Evolutionary conservation across 2,797 vertebrate genomes (phyloP).

Genomic region (Harpagifer antarcticus): DNA sequence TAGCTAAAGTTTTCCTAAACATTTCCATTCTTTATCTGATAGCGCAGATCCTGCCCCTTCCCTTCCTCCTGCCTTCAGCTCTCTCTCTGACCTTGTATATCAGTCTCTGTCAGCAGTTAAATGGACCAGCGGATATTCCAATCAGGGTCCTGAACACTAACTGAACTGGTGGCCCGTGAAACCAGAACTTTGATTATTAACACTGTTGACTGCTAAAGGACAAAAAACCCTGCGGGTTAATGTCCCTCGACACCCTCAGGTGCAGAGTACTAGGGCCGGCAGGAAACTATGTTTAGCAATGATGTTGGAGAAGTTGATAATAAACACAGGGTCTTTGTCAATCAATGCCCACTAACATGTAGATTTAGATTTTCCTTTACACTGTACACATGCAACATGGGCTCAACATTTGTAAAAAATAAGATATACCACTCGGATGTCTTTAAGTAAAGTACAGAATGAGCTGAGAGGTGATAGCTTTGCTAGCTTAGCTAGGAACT

Average conservation of each 20-base stretch:
- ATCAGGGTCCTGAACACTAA: slow-evolving; percentile 88
- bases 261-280: slow-evolving; percentile 14
- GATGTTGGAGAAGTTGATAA: slow-evolving; percentile 41
- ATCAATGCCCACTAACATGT: neutral
- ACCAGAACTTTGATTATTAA: slow-evolving; percentile 94
- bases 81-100: slow-evolving; percentile 81
- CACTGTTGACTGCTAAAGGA: slow-evolving; percentile 87
- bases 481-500: slow-evolving; percentile 3
- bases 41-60: slow-evolving; percentile 79
- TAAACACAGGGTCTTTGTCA: slow-evolving; percentile 28
- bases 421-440: neutral
- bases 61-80: slow-evolving; percentile 55
- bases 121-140: slow-evolving; percentile 87
- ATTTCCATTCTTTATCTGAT: slow-evolving; percentile 85
- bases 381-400: neutral
- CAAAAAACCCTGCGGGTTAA: slow-evolving; percentile 81
- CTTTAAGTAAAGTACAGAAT: neutral
- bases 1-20: slow-evolving; percentile 63
- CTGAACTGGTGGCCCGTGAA: slow-evolving; percentile 88
- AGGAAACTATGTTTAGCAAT: slow-evolving; percentile 35
- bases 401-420: neutral
- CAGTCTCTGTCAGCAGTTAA: slow-evolving; percentile 86
- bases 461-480: neutral
- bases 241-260: slow-evolving; percentile 59
- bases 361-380: neutral